These are phyloP conservation scores for Dysidea cf. avara DNA, from an alignment of 37 sponge, comb jelly and placozoan species.

Conservation along the genomic window DNA sequence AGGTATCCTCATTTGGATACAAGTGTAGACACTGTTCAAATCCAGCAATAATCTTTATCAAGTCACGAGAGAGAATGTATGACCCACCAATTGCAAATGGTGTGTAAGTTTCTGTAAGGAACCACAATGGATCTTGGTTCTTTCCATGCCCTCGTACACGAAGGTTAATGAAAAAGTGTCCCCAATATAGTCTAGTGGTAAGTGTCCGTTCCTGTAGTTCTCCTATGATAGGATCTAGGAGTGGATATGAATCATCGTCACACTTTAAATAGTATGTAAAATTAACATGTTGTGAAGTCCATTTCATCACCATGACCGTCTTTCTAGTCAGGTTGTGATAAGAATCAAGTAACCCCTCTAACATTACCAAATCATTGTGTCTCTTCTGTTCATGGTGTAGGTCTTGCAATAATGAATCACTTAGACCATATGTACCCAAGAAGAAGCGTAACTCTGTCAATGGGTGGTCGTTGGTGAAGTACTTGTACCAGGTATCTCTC, in stretches of 20 bases:
- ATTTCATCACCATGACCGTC: slow-evolving; percentile 47
- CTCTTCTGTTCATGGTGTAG: slow-evolving; percentile 17
- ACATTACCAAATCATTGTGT: slow-evolving; percentile 61
- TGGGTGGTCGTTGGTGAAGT: not conserved
- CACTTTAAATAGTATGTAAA: slow-evolving; percentile 75
- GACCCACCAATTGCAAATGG: slow-evolving; percentile 90
- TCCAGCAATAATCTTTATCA: slow-evolving; percentile 45
- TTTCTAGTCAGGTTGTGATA: slow-evolving; percentile 76
- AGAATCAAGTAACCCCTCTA: slow-evolving; percentile 54
- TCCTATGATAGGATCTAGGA: slow-evolving; percentile 30
- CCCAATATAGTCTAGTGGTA: slow-evolving; percentile 83
- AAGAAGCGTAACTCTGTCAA: slow-evolving; percentile 53
- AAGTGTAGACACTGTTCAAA: slow-evolving; percentile 44
- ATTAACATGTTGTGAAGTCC: slow-evolving; percentile 20
- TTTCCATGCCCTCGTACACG: slow-evolving; percentile 61
- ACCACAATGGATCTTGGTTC: slow-evolving; percentile 75
- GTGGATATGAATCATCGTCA: slow-evolving; percentile 83
- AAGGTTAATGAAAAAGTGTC: slow-evolving; percentile 78
- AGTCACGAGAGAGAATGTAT: slow-evolving; percentile 65
- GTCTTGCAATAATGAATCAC: not conserved
- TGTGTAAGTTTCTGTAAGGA: slow-evolving; percentile 79
- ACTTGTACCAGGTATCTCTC: slow-evolving; percentile 81
- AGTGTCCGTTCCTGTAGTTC: slow-evolving; percentile 31
- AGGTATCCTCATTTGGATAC: slow-evolving; percentile 82
- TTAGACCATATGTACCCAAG: slow-evolving; percentile 50